Conservation (phyloP, 2,113 vertebrate genomes). For the Ophiodon elongatus region DNA sequence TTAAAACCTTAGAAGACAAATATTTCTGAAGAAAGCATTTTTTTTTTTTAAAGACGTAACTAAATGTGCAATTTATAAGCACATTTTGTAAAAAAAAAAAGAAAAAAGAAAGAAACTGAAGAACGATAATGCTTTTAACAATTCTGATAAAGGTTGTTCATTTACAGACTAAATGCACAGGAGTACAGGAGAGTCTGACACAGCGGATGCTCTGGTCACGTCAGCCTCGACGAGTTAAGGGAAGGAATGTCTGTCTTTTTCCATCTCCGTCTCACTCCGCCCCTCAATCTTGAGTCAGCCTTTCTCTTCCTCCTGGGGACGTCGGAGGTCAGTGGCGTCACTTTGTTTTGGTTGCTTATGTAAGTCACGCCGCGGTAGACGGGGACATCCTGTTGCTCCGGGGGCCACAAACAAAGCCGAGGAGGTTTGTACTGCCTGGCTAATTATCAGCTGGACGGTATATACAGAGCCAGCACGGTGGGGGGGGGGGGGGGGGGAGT, state of each 20-base stretch:
- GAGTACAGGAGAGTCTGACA: neutral
- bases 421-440: conserved; percentile 30
- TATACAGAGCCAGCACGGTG: conserved; percentile 14
- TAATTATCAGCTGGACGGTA: conserved; percentile 63
- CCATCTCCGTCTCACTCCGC: conserved; percentile 8
- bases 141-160: neutral
- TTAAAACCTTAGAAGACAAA: neutral
- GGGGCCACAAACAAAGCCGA: conserved; percentile 48
- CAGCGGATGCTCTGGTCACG: conserved; percentile 10
- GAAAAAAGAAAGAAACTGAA: neutral
- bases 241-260: conserved; percentile 26
- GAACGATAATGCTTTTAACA: neutral
- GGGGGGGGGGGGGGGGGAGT: too few relatives aligned
- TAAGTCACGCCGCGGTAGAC: conserved; percentile 25
- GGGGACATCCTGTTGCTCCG: conserved; percentile 32
- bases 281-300: conserved; percentile 44
- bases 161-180: neutral
- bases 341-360: conserved; percentile 41
- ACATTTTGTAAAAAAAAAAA: neutral
- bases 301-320: conserved; percentile 21
- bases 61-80: neutral
- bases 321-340: conserved; percentile 52
- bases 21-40: neutral
- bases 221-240: conserved; percentile 10
- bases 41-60: neutral